Conservation (phyloP, 2,113 vertebrate genomes). For the Phocoena phocoena region DNA sequence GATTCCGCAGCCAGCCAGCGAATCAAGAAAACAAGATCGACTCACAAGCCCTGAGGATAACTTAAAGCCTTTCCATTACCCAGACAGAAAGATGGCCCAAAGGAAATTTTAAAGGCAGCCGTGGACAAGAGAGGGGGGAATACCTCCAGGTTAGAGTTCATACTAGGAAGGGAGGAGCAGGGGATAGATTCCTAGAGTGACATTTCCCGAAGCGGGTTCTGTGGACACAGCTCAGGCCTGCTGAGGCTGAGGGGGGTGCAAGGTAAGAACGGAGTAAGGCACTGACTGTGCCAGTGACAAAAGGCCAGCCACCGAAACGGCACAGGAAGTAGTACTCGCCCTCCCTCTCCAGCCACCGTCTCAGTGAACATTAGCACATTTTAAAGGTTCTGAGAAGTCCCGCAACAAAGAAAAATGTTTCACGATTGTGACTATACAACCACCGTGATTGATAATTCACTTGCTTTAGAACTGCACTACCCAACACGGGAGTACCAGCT, state of each 20-base stretch:
- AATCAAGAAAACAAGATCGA: not conserved
- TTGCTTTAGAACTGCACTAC: not conserved
- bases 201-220: not conserved
- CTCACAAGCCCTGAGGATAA: not conserved
- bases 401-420: not conserved
- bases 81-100: not conserved
- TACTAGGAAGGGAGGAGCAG: not conserved
- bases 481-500: not conserved
- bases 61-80: not conserved
- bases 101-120: not conserved
- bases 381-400: not conserved
- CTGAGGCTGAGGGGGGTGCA: not conserved
- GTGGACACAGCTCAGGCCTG: not conserved
- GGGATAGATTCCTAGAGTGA: not conserved
- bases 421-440: not conserved
- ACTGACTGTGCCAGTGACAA: not conserved
- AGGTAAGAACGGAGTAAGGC: not conserved
- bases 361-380: not conserved
- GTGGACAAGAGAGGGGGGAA: not conserved
- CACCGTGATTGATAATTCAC: not conserved
- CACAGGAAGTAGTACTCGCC: not conserved
- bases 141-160: not conserved
- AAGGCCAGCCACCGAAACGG: not conserved
- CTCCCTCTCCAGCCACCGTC: not conserved
- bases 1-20: not conserved